Evolutionary conservation across 1,140 invertebrate genomes (phyloP).

Genomic region (Pseudomyrmex dendroicus): DNA sequence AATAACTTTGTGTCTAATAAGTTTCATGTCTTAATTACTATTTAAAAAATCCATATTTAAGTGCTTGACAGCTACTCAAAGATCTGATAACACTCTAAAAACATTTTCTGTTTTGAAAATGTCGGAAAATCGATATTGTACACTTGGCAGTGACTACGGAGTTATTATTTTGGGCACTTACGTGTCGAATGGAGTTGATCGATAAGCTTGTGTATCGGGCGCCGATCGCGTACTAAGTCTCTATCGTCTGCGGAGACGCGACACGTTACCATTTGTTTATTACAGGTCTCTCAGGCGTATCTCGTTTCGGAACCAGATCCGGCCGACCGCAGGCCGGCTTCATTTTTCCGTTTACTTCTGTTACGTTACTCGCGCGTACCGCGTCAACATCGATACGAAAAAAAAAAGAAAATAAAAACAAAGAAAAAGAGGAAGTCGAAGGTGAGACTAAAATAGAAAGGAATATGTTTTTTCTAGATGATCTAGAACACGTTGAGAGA

Average conservation of each 20-base stretch:
- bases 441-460: slow-evolving; percentile 5
- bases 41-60: neutral
- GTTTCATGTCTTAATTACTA: no score
- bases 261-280: slow-evolving; percentile 80
- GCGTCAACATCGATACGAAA: slow-evolving; percentile 43
- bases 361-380: slow-evolving; percentile 63
- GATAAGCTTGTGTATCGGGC: slow-evolving; percentile 29
- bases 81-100: neutral
- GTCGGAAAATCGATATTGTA: neutral
- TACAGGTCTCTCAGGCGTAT: slow-evolving; percentile 85
- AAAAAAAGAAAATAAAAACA: slow-evolving; percentile 64
- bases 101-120: neutral
- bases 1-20: neutral
- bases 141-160: neutral
- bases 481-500: no score
- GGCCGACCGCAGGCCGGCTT: slow-evolving; percentile 82
- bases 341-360: slow-evolving; percentile 81
- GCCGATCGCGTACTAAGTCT: slow-evolving; percentile 64
- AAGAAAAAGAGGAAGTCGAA: slow-evolving; percentile 17
- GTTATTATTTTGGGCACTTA: slow-evolving; percentile 26
- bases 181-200: slow-evolving; percentile 34
- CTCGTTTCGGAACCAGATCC: slow-evolving; percentile 82
- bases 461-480: neutral
- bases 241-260: slow-evolving; percentile 57
- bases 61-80: neutral